phyloP scores from a whole-genome alignment of 2,888 invertebrate species.

The Leucania comma region DNA sequence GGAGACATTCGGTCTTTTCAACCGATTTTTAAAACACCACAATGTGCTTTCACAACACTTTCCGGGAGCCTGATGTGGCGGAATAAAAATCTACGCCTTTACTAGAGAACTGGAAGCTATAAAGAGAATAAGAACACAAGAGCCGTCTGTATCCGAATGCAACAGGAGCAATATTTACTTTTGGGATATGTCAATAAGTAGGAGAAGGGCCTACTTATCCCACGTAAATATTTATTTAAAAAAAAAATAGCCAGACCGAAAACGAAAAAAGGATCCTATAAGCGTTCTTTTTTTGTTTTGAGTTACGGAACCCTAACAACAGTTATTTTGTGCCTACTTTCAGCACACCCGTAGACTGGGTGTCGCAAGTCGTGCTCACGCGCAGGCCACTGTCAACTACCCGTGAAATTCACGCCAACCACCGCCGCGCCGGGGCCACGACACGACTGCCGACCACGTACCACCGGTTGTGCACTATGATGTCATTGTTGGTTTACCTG shows the following conservation, averaged over 20 bases:
- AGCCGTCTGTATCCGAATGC: background rate
- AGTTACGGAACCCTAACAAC: background rate
- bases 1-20: too few relatives aligned
- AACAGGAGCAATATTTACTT: background rate
- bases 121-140: background rate
- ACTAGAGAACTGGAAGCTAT: too few relatives aligned
- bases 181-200: background rate
- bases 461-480: slow-evolving; percentile 25
- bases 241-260: background rate
- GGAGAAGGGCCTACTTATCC: background rate
- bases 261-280: background rate
- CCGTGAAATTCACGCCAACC: slow-evolving; percentile 69
- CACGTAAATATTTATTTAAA: too few relatives aligned
- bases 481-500: slow-evolving; percentile 17
- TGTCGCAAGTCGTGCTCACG: slow-evolving; percentile 56
- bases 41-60: too few relatives aligned
- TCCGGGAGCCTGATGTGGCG: too few relatives aligned
- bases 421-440: slow-evolving; percentile 25
- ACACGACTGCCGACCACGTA: slow-evolving; percentile 41
- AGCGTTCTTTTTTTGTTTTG: background rate
- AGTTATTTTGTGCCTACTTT: slow-evolving; percentile 7
- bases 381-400: slow-evolving; percentile 64
- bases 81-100: too few relatives aligned
- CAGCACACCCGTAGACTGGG: slow-evolving; percentile 13
- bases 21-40: too few relatives aligned